Conservation (phyloP, 2,888 invertebrate genomes). For the Ichneumoninae sp. region DNA sequence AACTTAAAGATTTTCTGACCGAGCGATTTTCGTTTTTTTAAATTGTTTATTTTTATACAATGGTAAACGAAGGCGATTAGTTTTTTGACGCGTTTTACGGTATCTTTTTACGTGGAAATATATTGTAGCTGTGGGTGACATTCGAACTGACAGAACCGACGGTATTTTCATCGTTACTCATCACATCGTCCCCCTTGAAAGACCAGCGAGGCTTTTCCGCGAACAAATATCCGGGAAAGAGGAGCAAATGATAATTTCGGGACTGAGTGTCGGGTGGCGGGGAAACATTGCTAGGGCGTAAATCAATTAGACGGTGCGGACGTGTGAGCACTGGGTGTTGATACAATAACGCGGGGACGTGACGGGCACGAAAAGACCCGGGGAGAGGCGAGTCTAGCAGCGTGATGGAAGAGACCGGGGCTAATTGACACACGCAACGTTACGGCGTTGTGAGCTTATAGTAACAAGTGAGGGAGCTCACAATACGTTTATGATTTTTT, state of each 20-base stretch:
- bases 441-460: neutral
- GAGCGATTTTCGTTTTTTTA: neutral
- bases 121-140: neutral
- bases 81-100: neutral
- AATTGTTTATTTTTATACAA: neutral
- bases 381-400: constrained; percentile 13
- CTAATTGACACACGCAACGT: neutral
- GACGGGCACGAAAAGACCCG: constrained; percentile 62
- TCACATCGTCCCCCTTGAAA: constrained; percentile 29
- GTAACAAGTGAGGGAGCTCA: neutral
- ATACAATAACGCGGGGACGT: constrained; percentile 78
- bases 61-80: neutral
- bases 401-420: neutral
- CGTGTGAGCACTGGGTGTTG: constrained; percentile 71
- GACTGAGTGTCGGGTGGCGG: constrained; percentile 23
- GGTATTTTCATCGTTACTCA: constrained; percentile 4
- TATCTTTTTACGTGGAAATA: neutral
- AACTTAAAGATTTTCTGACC: neutral
- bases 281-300: constrained; percentile 68
- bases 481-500: neutral
- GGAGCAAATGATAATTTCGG: constrained; percentile 35
- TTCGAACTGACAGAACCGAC: neutral
- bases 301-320: constrained; percentile 77
- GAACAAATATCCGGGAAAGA: constrained; percentile 31
- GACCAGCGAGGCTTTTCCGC: constrained; percentile 7